These are phyloP conservation scores for Embiotoca jacksoni DNA, from an alignment of 2,113 vertebrate species.

Conservation along the genomic window DNA sequence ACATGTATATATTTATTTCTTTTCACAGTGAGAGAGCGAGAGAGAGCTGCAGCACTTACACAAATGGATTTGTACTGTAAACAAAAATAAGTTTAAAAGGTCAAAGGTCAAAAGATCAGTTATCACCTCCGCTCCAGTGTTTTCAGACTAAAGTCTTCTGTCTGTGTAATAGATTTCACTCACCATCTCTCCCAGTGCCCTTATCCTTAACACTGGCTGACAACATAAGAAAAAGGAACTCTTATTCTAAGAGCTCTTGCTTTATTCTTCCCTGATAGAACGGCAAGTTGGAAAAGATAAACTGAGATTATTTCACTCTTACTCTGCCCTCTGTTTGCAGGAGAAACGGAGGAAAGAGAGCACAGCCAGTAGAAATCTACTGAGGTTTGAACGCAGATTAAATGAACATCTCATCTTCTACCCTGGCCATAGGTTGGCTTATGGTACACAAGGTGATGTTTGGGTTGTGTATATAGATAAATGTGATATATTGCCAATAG, in stretches of 20 bases:
- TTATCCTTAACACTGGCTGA: constrained; percentile 13
- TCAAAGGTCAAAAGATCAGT: constrained; percentile 20
- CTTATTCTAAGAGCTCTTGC: constrained; percentile 26
- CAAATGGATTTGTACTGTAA: neutral
- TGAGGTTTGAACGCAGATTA: constrained; percentile 35
- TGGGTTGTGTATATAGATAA: constrained; percentile 64
- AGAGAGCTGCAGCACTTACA: neutral
- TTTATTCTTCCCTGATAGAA: constrained; percentile 18
- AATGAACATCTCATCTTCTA: constrained; percentile 40
- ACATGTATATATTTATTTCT: neutral
- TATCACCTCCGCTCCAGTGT: neutral
- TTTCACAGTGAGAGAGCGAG: constrained; percentile 4
- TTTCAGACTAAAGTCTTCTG: constrained; percentile 31
- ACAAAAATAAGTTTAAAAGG: constrained; percentile 1
- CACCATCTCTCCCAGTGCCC: constrained; percentile 15
- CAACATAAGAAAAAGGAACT: constrained; percentile 17
- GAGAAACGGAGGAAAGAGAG: constrained; percentile 12
- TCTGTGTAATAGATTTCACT: constrained; percentile 28
- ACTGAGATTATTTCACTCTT: constrained; percentile 47
- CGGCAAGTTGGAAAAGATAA: constrained; percentile 22
- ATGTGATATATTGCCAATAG: constrained; percentile 72
- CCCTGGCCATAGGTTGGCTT: constrained; percentile 19
- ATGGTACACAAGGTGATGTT: constrained; percentile 37
- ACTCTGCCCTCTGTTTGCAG: constrained; percentile 22
- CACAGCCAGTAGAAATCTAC: constrained; percentile 41